Base-by-base conservation (phyloP, 2,888 invertebrate species). In the Ariolimax columbianus region DNA sequence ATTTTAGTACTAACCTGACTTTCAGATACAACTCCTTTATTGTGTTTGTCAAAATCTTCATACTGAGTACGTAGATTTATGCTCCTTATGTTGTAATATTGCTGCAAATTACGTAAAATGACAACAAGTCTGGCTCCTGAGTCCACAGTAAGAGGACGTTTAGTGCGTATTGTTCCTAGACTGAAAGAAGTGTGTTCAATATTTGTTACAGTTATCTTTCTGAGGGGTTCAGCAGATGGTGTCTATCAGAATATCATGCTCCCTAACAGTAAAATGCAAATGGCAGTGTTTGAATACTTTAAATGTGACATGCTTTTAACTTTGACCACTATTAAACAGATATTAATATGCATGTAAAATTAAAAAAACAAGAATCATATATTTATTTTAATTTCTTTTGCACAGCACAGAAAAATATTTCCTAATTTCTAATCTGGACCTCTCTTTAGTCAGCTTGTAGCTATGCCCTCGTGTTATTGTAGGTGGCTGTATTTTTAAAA, bases 31-130 rank as follows among this genome's bases (percentile, higher is more conserved):
- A 92, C 90, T 11, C 94, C 94, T 87, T 91, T 92, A 87, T 94
- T 92, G 82, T 94, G 93, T 68, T 89, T 87, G 88, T 94, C 94
- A 91, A 94, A 94, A 84, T 94, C 93, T 87, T 93, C 92, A 89
- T 93, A 94, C 77, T 91, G 90, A 7, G 92, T 92, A 63, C 92
- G 88, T 40, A 94, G 85, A 86, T 93, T 93, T 85, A 94, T 89
- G 33, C 94, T 94, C 87, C 93, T 91, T 84, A 92, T 91, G 43
- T 90, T 88, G 90, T 93, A 94, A 86, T 90, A 93, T 80, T 91
- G 89, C 78, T 92, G 90, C 86, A 94, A 91, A n/a, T 89, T 89
- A 30, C 86, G 77, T 38, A 94, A 87, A 17, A 93, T 86, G 33
- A 87, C 84, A 14, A 92, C 86, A 36, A 94, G 86, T 70, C 87